Percentiles rank a stretch among this genome's conserved stretches.
Evolutionary conservation across 2,113 vertebrate genomes (phyloP).

Genomic region (Cisticola juncidis): DNA sequence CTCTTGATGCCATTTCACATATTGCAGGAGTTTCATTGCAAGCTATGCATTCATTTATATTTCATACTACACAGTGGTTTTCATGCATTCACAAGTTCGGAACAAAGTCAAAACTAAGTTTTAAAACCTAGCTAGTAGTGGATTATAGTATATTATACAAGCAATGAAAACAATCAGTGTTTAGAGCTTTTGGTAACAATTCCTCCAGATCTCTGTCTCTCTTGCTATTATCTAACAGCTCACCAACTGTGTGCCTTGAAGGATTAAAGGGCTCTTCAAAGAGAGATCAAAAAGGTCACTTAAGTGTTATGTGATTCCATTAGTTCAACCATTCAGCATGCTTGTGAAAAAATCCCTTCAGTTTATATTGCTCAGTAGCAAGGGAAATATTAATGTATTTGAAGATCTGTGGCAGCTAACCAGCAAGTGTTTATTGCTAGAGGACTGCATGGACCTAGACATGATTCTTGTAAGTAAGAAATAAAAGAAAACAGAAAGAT

Average conservation of each 20-base stretch:
- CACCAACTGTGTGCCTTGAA: neutral
- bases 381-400: constrained; percentile 1
- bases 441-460: neutral
- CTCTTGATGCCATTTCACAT: neutral
- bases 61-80: neutral
- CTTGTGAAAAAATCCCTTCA: neutral
- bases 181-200: neutral
- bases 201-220: neutral
- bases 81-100: neutral
- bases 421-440: neutral
- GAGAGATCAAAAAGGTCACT: neutral
- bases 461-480: neutral
- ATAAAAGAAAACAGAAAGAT: neutral
- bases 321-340: neutral
- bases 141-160: neutral
- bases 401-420: neutral
- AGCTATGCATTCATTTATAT: neutral
- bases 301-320: neutral
- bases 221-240: neutral
- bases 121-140: neutral
- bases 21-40: neutral
- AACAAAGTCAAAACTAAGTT: neutral
- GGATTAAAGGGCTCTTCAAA: neutral
- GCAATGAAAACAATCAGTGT: neutral
- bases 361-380: neutral